Percentiles rank a stretch among this genome's conserved stretches.
Conservation (phyloP, 2,113 vertebrate genomes). For the Chamaea fasciata region DNA sequence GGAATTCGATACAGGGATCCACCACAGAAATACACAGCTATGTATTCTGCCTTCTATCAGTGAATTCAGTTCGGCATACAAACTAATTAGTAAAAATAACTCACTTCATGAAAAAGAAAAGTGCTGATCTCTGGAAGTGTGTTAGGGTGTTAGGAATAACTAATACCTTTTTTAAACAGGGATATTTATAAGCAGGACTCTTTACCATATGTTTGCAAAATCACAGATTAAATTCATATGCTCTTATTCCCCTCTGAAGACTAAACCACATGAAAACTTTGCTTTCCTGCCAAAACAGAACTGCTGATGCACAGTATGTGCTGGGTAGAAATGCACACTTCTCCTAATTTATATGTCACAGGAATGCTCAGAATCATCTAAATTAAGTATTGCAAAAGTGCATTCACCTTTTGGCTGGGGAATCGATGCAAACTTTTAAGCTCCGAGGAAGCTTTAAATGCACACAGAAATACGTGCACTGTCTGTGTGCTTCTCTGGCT, state of each 20-base stretch:
- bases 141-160: neutral
- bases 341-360: neutral
- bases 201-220: neutral
- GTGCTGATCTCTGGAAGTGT: neutral
- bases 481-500: neutral
- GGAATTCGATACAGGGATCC: neutral
- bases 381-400: neutral
- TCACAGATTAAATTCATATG: neutral
- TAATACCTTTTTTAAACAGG: neutral
- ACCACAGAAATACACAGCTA: neutral
- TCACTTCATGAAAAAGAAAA: neutral
- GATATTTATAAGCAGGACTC: neutral
- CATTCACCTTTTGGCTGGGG: neutral
- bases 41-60: neutral
- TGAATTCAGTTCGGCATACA: neutral
- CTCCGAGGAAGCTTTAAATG: neutral
- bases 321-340: neutral
- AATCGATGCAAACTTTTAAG: neutral
- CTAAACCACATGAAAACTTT: neutral
- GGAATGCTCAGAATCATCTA: neutral
- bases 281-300: neutral
- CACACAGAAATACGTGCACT: neutral
- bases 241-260: neutral
- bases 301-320: neutral
- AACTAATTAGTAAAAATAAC: neutral